These are phyloP conservation scores for Clunio marinus DNA, from an alignment of 2,888 invertebrate species.

Conservation along the genomic window DNA sequence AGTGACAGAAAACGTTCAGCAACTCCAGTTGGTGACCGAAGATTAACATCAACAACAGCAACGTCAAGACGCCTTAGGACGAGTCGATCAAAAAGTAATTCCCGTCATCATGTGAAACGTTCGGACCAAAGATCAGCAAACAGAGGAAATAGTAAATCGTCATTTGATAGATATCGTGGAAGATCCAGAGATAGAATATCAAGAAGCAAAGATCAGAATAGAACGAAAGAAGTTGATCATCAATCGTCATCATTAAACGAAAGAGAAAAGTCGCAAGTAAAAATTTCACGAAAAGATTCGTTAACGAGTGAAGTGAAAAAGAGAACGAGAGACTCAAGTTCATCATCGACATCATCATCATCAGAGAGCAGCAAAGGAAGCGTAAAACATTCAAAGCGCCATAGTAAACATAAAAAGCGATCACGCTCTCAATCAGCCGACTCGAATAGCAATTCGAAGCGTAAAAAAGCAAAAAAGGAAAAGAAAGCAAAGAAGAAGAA, in stretches of 20 bases:
- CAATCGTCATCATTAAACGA: neutral
- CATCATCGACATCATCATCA: neutral
- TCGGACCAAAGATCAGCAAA: neutral
- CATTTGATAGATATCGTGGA: too few relatives aligned
- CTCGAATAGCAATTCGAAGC: neutral
- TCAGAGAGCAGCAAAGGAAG: neutral
- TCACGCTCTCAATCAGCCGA: neutral
- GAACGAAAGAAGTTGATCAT: neutral
- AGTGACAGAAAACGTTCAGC: constrained; percentile 10
- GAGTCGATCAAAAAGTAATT: neutral
- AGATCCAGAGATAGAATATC: neutral
- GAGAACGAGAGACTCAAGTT: neutral
- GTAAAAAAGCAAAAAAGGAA: constrained; percentile 17
- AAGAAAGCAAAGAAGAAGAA: constrained; percentile 29
- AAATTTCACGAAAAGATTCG: neutral
- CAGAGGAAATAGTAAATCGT: too few relatives aligned
- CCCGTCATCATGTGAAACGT: neutral
- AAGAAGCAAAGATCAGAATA: neutral
- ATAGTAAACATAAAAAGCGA: neutral
- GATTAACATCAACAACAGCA: too few relatives aligned
- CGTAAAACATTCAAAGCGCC: constrained; percentile 5
- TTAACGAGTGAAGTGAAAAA: neutral
- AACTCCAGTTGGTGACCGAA: neutral
- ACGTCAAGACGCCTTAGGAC: neutral
- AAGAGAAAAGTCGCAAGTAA: neutral